phyloP scores from a whole-genome alignment of 2,888 invertebrate species.

The Sycophila texana region DNA sequence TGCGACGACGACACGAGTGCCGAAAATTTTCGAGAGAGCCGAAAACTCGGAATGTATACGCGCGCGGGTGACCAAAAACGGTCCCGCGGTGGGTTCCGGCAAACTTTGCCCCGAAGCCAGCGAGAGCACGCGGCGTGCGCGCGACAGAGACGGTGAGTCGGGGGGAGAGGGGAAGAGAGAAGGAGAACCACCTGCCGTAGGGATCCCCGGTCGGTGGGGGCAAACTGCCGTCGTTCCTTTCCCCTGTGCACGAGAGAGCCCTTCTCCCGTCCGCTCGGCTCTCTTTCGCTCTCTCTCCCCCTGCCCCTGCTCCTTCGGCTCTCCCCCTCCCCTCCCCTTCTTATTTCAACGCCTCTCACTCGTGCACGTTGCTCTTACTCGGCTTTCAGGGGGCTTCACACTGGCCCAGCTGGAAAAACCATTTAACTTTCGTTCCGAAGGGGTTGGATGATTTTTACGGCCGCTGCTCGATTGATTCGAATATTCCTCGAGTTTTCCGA shows the following conservation, averaged over 20 bases:
- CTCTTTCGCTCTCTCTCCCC: background rate
- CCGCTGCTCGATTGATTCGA: background rate
- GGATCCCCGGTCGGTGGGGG: constrained; percentile 67
- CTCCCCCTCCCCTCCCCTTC: constrained; percentile 34
- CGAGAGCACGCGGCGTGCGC: background rate
- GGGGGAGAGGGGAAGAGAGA: constrained; percentile 48
- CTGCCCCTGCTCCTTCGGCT: constrained; percentile 20
- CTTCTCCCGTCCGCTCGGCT: constrained; percentile 6
- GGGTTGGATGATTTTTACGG: background rate
- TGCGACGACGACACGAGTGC: no score
- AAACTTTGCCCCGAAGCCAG: constrained; percentile 63
- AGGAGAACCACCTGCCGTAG: constrained; percentile 73
- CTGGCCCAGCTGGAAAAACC: no score
- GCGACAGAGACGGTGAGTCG: constrained; percentile 2
- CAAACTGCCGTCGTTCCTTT: constrained; percentile 59
- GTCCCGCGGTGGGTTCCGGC: constrained; percentile 65
- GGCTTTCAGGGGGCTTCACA: no score
- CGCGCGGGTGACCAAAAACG: constrained; percentile 61
- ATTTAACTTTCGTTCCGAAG: no score
- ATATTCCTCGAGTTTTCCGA: background rate
- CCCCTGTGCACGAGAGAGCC: constrained; percentile 25
- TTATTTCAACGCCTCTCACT: background rate
- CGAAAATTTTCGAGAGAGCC: constrained; percentile 35
- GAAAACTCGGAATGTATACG: constrained; percentile 33
- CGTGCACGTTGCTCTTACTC: no score